These are phyloP conservation scores for Eilema depressum DNA, from an alignment of 2,888 invertebrate genomes.

Conservation along the genomic window DNA sequence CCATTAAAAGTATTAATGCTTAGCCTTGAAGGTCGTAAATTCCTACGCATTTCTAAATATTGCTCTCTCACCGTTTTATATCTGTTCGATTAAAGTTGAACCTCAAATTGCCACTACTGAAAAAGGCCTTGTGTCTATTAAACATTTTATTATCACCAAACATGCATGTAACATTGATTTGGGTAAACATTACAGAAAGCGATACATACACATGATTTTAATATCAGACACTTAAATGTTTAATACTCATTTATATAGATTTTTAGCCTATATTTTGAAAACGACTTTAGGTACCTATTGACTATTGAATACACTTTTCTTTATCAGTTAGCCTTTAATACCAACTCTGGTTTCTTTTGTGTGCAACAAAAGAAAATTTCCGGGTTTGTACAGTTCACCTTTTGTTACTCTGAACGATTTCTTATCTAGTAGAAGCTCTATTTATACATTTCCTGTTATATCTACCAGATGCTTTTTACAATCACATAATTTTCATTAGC, in stretches of 20 bases:
- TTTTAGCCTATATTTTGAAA: neutral
- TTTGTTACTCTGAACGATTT: neutral
- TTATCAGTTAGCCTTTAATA: neutral
- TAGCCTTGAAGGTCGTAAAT: neutral
- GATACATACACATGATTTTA: neutral
- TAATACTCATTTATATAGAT: neutral
- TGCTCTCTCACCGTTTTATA: neutral
- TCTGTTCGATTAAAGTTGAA: slow-evolving; percentile 8
- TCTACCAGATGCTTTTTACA: neutral
- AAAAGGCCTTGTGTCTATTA: slow-evolving; percentile 30
- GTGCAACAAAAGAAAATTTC: neutral
- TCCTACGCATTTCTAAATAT: neutral
- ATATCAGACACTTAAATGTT: neutral
- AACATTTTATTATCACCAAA: slow-evolving; percentile 33
- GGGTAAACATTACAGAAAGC: neutral
- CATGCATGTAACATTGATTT: neutral
- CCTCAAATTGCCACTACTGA: slow-evolving; percentile 24
- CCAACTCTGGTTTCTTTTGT: too few relatives aligned
- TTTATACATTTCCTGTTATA: neutral
- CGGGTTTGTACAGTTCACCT: neutral
- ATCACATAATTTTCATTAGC: neutral
- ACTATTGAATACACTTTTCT: neutral
- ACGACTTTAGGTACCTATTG: too few relatives aligned
- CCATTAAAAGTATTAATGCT: neutral
- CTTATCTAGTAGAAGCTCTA: neutral